Percentiles rank a stretch among this genome's conserved stretches.
Conservation (phyloP, 2,113 vertebrate species). For the Malurus cyaneus region DNA sequence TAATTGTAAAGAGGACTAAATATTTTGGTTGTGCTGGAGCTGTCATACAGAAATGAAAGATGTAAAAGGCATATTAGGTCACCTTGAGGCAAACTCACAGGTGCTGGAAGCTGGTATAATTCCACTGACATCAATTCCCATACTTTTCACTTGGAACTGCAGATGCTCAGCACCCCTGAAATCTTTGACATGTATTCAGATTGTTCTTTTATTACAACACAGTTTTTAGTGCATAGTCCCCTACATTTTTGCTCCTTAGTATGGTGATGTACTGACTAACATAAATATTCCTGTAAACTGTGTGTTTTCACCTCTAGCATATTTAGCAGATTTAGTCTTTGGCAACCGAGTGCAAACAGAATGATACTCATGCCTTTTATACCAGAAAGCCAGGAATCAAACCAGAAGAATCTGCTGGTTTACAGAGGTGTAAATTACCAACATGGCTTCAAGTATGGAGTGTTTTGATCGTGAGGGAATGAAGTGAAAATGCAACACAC, state of each 20-base stretch:
- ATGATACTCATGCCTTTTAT: not conserved
- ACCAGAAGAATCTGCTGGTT: not conserved
- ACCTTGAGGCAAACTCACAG: slow-evolving; percentile 26
- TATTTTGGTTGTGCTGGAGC: not conserved
- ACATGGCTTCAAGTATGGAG: not conserved
- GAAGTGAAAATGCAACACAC: not conserved
- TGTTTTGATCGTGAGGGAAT: not conserved
- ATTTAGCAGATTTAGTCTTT: not conserved
- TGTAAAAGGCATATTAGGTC: not conserved
- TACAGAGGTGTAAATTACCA: not conserved
- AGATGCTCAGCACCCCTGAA: not conserved
- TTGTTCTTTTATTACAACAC: not conserved
- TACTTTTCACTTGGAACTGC: not conserved
- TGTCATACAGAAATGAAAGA: slow-evolving; percentile 22
- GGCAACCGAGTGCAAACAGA: not conserved
- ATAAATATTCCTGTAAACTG: not conserved
- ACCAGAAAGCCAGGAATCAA: not conserved
- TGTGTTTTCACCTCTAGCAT: not conserved
- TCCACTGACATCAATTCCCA: not conserved
- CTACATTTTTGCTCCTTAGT: not conserved
- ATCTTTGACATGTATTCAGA: not conserved
- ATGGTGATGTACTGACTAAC: not conserved
- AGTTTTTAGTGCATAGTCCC: not conserved
- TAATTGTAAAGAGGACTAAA: not conserved
- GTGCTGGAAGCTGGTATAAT: slow-evolving; percentile 6